Conservation (phyloP, 2,113 vertebrate species). For the Progne subis region DNA sequence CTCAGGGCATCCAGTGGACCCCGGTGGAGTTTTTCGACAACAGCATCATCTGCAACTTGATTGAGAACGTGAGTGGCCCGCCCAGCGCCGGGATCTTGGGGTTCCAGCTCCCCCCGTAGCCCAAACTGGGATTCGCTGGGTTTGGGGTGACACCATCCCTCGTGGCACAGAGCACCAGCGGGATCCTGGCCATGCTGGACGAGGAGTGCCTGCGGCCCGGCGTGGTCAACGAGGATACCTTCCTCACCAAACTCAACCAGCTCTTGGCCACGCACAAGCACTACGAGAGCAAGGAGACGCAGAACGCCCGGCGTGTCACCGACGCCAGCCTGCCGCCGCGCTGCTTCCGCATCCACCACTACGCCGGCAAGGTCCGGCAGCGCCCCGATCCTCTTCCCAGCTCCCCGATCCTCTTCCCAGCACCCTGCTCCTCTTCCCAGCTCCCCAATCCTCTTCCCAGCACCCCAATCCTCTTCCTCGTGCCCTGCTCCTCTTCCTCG, state of each 20-base stretch:
- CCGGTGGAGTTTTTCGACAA: constrained; percentile 80
- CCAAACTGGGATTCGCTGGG: rapidly evolving
- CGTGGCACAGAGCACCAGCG: constrained; percentile 36
- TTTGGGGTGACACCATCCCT: not conserved
- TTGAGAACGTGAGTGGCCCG: constrained; percentile 75
- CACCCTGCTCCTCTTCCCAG: rapidly evolving
- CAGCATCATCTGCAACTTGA: constrained; percentile 79
- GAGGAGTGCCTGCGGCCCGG: constrained; percentile 83
- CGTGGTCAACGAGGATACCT: constrained; percentile 75
- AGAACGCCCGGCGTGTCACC: constrained; percentile 65
- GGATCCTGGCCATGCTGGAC: constrained; percentile 81
- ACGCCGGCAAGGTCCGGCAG: constrained; percentile 77
- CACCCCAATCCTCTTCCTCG: rapidly evolving
- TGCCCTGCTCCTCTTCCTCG: rapidly evolving
- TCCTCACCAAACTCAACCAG: constrained; percentile 78
- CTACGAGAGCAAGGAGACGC: constrained; percentile 78
- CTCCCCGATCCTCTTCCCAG: rapidly evolving
- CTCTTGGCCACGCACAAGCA: constrained; percentile 62
- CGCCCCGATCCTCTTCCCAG: rapidly evolving
- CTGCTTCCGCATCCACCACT: constrained; percentile 81
- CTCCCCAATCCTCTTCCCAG: rapidly evolving
- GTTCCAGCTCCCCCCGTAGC: not conserved
- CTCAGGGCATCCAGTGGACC: constrained; percentile 79
- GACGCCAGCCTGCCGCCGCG: constrained; percentile 58
- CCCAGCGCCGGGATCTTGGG: rapidly evolving